Percentiles rank a stretch among this genome's conserved stretches.
Evolutionary conservation across 1,140 invertebrate genomes (phyloP).

Genomic region (Aphidius gifuensis): DNA sequence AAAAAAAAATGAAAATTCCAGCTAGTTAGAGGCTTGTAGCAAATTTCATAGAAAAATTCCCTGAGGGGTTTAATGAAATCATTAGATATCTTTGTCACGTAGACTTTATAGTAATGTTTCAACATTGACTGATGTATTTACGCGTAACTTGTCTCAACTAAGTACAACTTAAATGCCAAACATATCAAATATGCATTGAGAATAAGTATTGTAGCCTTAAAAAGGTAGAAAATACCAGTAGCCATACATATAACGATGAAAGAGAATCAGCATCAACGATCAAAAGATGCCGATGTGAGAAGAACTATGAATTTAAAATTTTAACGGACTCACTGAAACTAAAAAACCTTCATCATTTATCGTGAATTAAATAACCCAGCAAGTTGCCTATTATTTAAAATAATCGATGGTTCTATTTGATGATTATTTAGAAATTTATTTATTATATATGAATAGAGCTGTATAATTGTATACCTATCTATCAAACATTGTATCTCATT

Average conservation of each 20-base stretch:
- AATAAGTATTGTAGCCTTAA: constrained; percentile 36
- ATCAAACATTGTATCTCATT: no score
- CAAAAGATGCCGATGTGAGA: constrained; percentile 9
- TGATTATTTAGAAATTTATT: no score
- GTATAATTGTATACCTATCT: no score
- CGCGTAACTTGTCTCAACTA: constrained; percentile 8
- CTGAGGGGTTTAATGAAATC: constrained; percentile 31
- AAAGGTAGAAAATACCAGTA: constrained; percentile 50
- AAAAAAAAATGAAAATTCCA: no score
- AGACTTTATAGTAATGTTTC: constrained; percentile 24
- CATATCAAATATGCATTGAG: constrained; percentile 19
- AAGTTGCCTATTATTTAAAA: no score
- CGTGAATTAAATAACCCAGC: no score
- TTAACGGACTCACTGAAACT: neutral
- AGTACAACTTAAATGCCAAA: no score
- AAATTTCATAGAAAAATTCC: constrained; percentile 1
- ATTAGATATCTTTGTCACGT: constrained; percentile 32
- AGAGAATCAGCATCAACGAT: constrained; percentile 21
- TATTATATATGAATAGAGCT: no score
- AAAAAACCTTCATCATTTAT: no score
- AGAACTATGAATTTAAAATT: neutral
- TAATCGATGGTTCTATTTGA: no score
- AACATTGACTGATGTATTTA: constrained; percentile 33
- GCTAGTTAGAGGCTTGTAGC: no score
- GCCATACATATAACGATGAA: constrained; percentile 22